Percentiles rank a stretch among this genome's conserved stretches.
These are phyloP conservation scores for Campopleginae sp. DNA, from an alignment of 2,888 invertebrate genomes.

Conservation along the genomic window DNA sequence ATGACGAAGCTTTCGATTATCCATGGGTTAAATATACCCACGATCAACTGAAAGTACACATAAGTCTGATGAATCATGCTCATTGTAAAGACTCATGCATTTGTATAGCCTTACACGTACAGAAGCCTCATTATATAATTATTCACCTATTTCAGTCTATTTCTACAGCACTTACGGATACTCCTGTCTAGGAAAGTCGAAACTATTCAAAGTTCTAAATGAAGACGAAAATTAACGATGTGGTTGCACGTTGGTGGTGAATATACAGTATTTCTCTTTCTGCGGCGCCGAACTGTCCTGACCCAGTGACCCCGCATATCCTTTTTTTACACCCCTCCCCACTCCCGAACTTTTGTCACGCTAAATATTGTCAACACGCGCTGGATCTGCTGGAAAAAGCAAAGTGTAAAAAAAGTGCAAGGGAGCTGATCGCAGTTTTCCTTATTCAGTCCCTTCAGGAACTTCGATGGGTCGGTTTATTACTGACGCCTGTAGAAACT, in stretches of 20 bases:
- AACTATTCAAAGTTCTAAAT: constrained; percentile 22
- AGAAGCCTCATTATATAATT: background rate
- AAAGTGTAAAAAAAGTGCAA: background rate
- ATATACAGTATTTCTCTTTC: constrained; percentile 17
- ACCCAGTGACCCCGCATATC: constrained; percentile 45
- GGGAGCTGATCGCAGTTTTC: background rate
- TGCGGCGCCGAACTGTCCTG: constrained; percentile 26
- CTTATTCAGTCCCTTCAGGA: background rate
- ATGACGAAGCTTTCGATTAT: background rate
- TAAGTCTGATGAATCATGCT: background rate
- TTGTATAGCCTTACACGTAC: background rate
- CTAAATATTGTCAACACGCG: background rate
- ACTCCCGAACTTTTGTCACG: constrained; percentile 3
- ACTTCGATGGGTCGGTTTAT: background rate
- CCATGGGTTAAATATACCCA: background rate
- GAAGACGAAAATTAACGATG: constrained; percentile 1
- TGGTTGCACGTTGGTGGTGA: background rate
- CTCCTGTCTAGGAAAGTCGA: constrained; percentile 10
- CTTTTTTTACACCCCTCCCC: constrained; percentile 7
- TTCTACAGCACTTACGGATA: constrained; percentile 18
- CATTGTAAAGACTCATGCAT: background rate
- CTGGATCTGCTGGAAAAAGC: background rate
- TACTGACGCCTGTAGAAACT: background rate
- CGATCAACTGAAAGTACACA: background rate
- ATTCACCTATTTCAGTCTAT: constrained; percentile 38